Evolutionary conservation across 2,113 vertebrate genomes (phyloP).

Genomic region (Parotia lawesii): DNA sequence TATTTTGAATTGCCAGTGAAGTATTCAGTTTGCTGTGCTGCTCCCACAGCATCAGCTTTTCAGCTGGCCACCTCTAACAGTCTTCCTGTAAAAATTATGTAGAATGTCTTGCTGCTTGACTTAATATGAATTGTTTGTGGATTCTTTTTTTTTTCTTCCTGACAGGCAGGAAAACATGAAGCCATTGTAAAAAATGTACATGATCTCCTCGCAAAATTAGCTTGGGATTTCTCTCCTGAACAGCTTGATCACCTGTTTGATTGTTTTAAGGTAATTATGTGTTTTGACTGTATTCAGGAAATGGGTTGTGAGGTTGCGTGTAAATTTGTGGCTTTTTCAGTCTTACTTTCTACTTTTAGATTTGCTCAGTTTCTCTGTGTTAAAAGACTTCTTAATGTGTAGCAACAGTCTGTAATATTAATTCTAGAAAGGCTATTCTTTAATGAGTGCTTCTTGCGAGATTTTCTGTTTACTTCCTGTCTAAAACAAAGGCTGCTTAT

Average conservation of each 20-base stretch:
- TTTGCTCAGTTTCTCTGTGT: not conserved
- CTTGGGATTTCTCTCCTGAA: constrained; percentile 98
- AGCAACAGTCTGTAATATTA: not conserved
- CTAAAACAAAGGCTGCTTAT: not conserved
- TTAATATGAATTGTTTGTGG: not conserved
- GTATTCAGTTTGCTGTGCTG: not conserved
- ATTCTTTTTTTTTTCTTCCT: not conserved
- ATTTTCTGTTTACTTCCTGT: not conserved
- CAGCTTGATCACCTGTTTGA: constrained; percentile 99
- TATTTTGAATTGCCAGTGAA: not conserved
- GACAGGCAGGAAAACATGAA: constrained; percentile 96
- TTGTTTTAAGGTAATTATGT: constrained; percentile 90
- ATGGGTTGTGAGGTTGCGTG: not conserved
- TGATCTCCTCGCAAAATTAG: constrained; percentile 94
- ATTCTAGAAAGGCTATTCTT: not conserved
- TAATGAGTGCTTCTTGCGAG: not conserved
- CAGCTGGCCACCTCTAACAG: not conserved
- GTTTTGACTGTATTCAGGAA: not conserved
- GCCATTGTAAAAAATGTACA: constrained; percentile 99
- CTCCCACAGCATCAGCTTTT: not conserved
- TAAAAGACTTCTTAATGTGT: not conserved
- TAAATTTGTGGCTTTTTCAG: not conserved
- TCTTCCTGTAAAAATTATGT: not conserved
- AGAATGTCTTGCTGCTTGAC: not conserved
- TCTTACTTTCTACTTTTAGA: not conserved